A percentile compares a stretch with the other conserved stretches of the same genome.
Conservation (phyloP, 2,113 vertebrate species). For the Struthio camelus region DNA sequence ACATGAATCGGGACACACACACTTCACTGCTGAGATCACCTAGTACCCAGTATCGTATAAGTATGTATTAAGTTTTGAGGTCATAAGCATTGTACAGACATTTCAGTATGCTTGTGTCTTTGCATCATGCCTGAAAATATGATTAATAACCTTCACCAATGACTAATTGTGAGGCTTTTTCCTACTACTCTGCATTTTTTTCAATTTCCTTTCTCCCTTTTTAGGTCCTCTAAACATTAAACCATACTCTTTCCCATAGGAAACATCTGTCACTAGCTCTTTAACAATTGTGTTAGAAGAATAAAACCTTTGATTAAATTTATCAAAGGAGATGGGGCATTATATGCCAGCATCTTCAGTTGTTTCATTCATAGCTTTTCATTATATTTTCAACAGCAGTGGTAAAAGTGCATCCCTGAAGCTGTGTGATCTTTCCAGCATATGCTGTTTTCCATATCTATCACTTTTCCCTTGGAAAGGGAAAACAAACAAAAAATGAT, state of each 20-base stretch:
- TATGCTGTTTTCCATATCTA: conserved; percentile 64
- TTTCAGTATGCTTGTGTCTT: not conserved
- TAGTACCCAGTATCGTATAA: not conserved
- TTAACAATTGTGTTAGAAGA: not conserved
- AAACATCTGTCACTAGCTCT: conserved; percentile 62
- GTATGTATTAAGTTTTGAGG: not conserved
- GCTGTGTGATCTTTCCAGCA: conserved; percentile 54
- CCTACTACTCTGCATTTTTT: not conserved
- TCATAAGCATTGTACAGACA: not conserved
- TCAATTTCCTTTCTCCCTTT: not conserved
- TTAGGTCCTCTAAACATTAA: conserved; percentile 57
- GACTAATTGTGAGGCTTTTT: not conserved
- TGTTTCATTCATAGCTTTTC: conserved; percentile 37
- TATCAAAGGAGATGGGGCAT: conserved; percentile 17
- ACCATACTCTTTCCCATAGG: conserved; percentile 15
- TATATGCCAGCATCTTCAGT: conserved; percentile 17
- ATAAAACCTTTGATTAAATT: conserved; percentile 66
- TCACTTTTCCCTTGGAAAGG: conserved; percentile 18
- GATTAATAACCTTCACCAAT: not conserved
- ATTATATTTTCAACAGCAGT: conserved; percentile 6
- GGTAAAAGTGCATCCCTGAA: conserved; percentile 43
- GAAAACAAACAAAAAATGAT: conserved; percentile 43
- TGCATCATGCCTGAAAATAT: not conserved
- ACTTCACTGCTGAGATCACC: not conserved
- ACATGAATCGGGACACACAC: not conserved